Conservation (phyloP, 1,140 invertebrate species). For the Drosophila fuyamai region DNA sequence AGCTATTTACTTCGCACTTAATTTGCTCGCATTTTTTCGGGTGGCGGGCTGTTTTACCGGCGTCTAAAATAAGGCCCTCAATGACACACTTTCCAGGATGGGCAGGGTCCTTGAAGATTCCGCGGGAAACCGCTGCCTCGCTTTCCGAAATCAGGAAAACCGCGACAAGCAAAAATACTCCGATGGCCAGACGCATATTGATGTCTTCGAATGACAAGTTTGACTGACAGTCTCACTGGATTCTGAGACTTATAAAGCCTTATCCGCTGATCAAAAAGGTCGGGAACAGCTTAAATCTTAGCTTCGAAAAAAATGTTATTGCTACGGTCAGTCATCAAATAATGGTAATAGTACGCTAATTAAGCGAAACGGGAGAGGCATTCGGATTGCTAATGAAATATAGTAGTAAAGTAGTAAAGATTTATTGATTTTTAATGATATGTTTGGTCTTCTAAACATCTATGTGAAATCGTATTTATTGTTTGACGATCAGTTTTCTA, state of each 20-base stretch:
- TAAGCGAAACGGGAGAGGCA: no score
- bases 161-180: conserved; percentile 3
- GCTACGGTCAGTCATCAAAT: no score
- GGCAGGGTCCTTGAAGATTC: conserved; percentile 17
- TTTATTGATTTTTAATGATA: no score
- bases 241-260: neutral
- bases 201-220: conserved; percentile 1
- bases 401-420: no score
- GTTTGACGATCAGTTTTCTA: no score
- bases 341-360: no score
- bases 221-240: neutral
- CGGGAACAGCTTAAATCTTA: neutral
- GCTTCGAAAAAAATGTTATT: neutral
- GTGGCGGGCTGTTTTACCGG: no score
- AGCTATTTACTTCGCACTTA: conserved; percentile 4
- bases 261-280: neutral
- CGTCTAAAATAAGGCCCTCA: neutral
- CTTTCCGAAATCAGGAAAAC: neutral
- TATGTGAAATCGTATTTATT: no score
- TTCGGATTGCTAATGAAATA: no score
- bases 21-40: neutral
- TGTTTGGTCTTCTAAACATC: no score
- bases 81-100: conserved; percentile 48
- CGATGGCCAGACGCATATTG: conserved; percentile 20
- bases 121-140: conserved; percentile 5